Base-by-base conservation (phyloP, 2,888 invertebrate species). In the Acanthacorydalis orientalis region DNA sequence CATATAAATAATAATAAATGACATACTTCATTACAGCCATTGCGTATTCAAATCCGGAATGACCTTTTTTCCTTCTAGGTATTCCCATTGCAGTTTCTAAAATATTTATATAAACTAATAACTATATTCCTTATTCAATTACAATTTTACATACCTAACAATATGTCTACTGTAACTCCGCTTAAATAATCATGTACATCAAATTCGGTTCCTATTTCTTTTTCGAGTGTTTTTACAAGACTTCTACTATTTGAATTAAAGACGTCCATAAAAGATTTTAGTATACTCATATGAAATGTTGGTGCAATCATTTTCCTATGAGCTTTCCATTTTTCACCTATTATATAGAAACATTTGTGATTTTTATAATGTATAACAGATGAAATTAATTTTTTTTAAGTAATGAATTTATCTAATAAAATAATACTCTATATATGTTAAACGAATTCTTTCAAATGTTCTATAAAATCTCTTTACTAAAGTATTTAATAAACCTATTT, bases 51-150 rank as follows among this genome's bases (percentile, higher is more conserved):
- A 64, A 70, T 47, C 73, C 71, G 50, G 64, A 65, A 46, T 68
- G 67, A 47, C 69, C 64, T 49, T 68, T 68, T 2, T 65, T 60
- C 11, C 61, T 62, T 38, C 63, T 65, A 44, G 61, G 65, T 6
- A 73, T 64, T 10, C 74, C 74, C 74, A 74, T 74, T 0, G 71
- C 74, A 32, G 74, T 74, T 60, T 72, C 73, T 67, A 51, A 10
- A 54, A 57, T 37, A 44, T 11, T 44, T 44, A 11, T 31, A 6
- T 16, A 37, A 37, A 37, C 10, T n/a, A 1, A 35, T 4, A 35
- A n/a, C 7, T n/a, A 34, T 7, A 35, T 4, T n/a, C 4, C 15
- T 35, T 12, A 12, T 37, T 6, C 10, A 15, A 38, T 46, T 23
- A 46, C 34, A 10, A 48, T 23, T 23, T 23, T 6, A 23, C 46